Evolutionary conservation across 92 coral and sea anemone species (phyloP), one percentile per base, ranked within the genome.

Genomic region (Blastomussa wellsi): DNA sequence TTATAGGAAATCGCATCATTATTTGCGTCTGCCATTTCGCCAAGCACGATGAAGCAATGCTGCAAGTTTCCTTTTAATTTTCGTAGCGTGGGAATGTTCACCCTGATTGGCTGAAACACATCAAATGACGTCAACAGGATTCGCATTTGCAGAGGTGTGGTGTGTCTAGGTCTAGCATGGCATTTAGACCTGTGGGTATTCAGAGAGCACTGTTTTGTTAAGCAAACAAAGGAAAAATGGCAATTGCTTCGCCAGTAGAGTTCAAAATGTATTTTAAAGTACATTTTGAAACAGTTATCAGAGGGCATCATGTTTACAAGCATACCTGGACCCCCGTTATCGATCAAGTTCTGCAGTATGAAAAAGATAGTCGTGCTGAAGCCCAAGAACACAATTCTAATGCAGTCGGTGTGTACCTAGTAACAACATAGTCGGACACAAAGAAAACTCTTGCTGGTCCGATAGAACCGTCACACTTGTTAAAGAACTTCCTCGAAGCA

Each of bases 331-430:
- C 79, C n/a, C 90, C 89, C 67, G 65, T 84, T 47, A 79, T 91
- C 37, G 92, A 88, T 85, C 78, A 91, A 86, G 86, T 78, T 77
- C 88, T 88, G 32, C 80, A 83, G 55, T 88, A 86, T 83, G 69
- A 83, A 73, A 62, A 44, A 70, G 88, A 83, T 65, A 65, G 42
- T 38, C 75, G 85, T 24, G 85, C 72, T 22, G 76, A 72, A 72
- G 76, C 76, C 48, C 24, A 72, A 36, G 76, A 72, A 72, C 51
- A 72, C 76, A 49, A 72, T 41, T 36, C 76, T 41, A 72, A 72
- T 41, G 76, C 76, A 72, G 29, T 72, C 76, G 76, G 51, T 20
- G 76, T 72, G 76, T 36, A 37, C 48, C 47, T 72, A 41, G 51
- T 60, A 60, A 69, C 35, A 77, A 85, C 39, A 37, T 39, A 77